Conservation (phyloP, 2,113 vertebrate species). For the Corythaixoides concolor region DNA sequence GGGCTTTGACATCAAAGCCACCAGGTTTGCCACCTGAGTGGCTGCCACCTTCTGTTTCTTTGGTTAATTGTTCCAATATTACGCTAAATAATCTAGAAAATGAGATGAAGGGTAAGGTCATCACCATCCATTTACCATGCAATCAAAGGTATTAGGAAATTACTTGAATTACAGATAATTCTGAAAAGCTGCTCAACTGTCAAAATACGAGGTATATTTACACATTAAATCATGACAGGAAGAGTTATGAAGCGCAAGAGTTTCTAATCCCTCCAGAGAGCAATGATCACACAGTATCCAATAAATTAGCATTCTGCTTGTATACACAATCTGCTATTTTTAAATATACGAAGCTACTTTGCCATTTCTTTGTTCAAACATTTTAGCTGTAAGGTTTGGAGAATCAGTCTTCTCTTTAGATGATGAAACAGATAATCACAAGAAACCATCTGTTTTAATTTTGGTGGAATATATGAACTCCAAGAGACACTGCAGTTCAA, state of each 20-base stretch:
- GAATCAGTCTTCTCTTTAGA: neutral
- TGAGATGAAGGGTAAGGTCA: constrained; percentile 47
- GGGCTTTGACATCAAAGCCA: constrained; percentile 99
- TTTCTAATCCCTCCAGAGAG: neutral
- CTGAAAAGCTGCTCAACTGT: neutral
- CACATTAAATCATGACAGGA: neutral
- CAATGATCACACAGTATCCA: neutral
- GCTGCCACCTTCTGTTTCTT: constrained; percentile 82
- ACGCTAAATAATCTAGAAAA: constrained; percentile 96
- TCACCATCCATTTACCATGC: neutral
- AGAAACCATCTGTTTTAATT: constrained; percentile 16
- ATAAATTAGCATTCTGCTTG: neutral
- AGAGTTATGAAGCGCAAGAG: neutral
- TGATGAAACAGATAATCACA: neutral
- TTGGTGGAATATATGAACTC: neutral
- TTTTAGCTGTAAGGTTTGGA: neutral
- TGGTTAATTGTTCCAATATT: constrained; percentile 98
- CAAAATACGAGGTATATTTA: neutral
- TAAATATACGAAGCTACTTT: constrained; percentile 9
- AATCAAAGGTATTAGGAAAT: constrained; percentile 9
- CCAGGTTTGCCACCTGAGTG: constrained; percentile 91
- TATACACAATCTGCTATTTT: neutral
- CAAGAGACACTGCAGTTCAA: neutral
- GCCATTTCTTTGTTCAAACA: neutral
- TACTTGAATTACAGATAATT: constrained; percentile 15